These are phyloP conservation scores for Eriosoma lanigerum DNA, from an alignment of 1,140 invertebrate genomes.

Conservation along the genomic window DNA sequence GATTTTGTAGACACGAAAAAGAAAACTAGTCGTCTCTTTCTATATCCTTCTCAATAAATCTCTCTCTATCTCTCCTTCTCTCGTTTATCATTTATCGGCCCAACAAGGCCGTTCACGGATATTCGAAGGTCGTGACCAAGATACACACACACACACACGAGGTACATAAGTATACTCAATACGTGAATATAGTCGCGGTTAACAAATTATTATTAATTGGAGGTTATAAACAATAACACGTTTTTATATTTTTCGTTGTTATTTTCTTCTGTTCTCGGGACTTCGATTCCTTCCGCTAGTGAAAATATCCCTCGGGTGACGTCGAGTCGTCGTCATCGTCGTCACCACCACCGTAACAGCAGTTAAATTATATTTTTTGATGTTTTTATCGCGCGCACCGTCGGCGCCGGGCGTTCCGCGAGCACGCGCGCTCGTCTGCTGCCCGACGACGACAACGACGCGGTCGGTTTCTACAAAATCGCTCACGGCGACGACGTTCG, in stretches of 20 bases:
- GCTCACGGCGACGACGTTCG: not conserved
- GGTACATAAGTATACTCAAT: not conserved
- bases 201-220: constrained; percentile 45
- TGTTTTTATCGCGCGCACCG: constrained; percentile 7
- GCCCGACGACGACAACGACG: not conserved
- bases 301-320: constrained; percentile 37
- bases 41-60: not conserved
- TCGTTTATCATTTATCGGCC: constrained; percentile 5
- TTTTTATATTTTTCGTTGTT: not conserved
- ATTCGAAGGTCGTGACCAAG: constrained; percentile 50
- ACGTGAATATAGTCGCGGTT: constrained; percentile 10
- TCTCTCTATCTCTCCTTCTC: not conserved
- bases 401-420: constrained; percentile 36
- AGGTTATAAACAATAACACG: constrained; percentile 42
- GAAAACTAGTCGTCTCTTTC: not conserved
- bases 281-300: not conserved
- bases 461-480: constrained; percentile 11
- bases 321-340: not conserved
- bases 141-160: not conserved
- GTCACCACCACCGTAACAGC: not conserved
- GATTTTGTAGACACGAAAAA: constrained; percentile 36
- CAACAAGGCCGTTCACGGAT: constrained; percentile 51
- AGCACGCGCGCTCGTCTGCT: not conserved
- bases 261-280: constrained; percentile 12
- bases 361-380: not conserved